Evolutionary conservation across 1,140 invertebrate species (phyloP).

Genomic region (Micrasema longulum): DNA sequence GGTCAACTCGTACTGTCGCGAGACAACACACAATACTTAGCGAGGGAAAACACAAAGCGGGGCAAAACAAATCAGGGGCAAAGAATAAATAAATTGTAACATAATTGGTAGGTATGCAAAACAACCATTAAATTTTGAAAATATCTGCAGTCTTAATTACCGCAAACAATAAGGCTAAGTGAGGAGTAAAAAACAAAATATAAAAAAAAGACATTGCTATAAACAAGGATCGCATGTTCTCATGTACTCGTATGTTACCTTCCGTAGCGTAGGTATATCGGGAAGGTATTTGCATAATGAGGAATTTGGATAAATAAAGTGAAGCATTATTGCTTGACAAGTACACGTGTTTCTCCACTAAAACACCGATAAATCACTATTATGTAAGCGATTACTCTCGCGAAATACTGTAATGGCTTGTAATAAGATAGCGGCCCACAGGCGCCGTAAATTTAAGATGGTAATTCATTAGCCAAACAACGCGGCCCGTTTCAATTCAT

Average conservation of each 20-base stretch:
- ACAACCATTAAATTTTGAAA: too few species aligned
- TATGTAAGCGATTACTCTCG: constrained; percentile 34
- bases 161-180: too few species aligned
- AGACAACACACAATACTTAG: constrained; percentile 56
- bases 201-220: too few species aligned
- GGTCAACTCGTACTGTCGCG: constrained; percentile 82
- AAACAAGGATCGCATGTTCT: background rate
- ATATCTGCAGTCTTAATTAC: too few species aligned
- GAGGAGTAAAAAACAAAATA: too few species aligned
- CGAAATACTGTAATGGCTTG: constrained; percentile 35
- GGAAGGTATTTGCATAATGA: background rate
- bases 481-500: constrained; percentile 41
- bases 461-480: constrained; percentile 50
- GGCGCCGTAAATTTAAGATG: constrained; percentile 31
- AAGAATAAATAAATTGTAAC: constrained; percentile 42
- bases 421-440: constrained; percentile 36
- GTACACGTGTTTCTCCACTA: constrained; percentile 22
- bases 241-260: too few species aligned
- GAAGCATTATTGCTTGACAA: constrained; percentile 14
- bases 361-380: constrained; percentile 37
- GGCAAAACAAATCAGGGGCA: constrained; percentile 41
- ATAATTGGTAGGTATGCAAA: constrained; percentile 19
- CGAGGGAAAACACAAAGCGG: constrained; percentile 18
- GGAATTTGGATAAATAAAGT: constrained; percentile 12
- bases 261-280: too few species aligned